Percentiles rank a stretch among this genome's conserved stretches.
Evolutionary conservation across 2,888 invertebrate species (phyloP).

Genomic region (Philonicus albiceps): DNA sequence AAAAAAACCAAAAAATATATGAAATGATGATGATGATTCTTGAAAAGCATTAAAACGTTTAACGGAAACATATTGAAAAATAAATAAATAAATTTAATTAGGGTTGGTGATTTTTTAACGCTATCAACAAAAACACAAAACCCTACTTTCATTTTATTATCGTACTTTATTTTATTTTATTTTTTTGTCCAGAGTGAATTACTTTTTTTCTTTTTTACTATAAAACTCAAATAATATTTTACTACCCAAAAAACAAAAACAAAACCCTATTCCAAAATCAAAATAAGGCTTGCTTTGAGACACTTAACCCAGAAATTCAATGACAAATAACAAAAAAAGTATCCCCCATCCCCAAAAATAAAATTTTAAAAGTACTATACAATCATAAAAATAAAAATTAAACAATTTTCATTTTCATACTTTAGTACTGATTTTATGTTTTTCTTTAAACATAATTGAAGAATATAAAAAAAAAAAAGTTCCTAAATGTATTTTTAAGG

Average conservation of each 20-base stretch:
- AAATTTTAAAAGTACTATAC: background rate
- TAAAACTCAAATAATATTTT: no score
- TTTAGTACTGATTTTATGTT: no score
- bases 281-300: background rate
- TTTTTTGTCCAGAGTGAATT: no score
- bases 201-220: no score
- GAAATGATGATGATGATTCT: background rate
- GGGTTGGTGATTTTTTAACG: background rate
- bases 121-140: no score
- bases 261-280: no score
- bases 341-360: background rate
- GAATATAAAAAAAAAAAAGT: background rate
- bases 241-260: background rate
- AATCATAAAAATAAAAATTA: no score
- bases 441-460: background rate
- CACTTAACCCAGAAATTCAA: no score
- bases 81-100: background rate
- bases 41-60: slow-evolving; percentile 16
- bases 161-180: background rate
- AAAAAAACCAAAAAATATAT: no score
- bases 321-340: background rate
- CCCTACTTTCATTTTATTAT: background rate
- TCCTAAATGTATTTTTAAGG: slow-evolving; percentile 28
- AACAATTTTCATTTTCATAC: background rate
- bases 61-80: background rate